phyloP scores from a whole-genome alignment of 1,140 invertebrate genomes.

The Papilio polyxenes region DNA sequence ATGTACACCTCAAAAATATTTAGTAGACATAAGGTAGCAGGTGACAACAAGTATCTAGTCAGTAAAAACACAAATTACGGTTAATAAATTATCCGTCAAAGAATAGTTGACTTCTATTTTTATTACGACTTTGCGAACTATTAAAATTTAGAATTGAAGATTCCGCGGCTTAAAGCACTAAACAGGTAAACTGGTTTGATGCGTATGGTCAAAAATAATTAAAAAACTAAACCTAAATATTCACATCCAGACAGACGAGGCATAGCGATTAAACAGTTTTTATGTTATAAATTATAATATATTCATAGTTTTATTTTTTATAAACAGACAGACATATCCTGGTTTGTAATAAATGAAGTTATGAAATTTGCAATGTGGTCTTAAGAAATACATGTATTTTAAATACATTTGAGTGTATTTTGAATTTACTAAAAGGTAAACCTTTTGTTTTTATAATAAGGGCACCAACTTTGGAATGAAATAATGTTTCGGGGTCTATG shows the following conservation, averaged over 20 bases:
- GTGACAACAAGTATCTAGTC: too few species aligned
- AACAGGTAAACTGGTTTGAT: slow-evolving; percentile 57
- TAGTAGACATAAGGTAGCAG: too few species aligned
- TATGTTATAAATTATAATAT: neutral
- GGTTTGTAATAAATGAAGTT: neutral
- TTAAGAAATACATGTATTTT: neutral
- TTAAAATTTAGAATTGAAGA: slow-evolving; percentile 29
- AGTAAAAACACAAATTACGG: neutral
- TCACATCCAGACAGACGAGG: slow-evolving; percentile 23
- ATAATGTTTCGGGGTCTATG: too few species aligned
- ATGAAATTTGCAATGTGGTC: neutral
- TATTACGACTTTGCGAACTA: neutral
- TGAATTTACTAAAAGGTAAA: neutral
- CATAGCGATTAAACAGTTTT: slow-evolving; percentile 27
- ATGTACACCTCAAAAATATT: too few species aligned
- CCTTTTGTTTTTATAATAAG: neutral
- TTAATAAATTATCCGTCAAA: neutral
- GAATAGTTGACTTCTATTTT: neutral
- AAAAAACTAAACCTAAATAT: slow-evolving; percentile 41
- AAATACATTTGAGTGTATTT: neutral
- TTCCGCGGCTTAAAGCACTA: slow-evolving; percentile 42
- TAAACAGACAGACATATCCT: slow-evolving; percentile 13
- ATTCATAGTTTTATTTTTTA: slow-evolving; percentile 24
- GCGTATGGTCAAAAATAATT: slow-evolving; percentile 54
- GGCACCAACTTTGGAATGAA: too few species aligned